Base-by-base conservation (phyloP, 2,888 invertebrate genomes). In the Stenolophus ochropezus region DNA sequence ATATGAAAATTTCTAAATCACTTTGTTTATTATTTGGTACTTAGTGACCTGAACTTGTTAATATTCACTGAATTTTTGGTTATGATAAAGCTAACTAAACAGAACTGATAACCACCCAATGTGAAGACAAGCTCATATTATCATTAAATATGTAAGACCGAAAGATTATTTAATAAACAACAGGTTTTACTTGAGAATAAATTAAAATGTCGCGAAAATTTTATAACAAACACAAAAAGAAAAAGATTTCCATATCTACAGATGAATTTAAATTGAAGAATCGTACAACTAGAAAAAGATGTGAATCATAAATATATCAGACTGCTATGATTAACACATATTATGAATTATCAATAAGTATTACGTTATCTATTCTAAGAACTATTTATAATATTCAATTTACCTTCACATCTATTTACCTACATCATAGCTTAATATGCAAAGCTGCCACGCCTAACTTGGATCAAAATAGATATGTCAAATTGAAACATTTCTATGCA, bases 1-100 rank as follows among this genome's bases (percentile, higher is more conserved):
- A 73, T 69, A 69, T 33, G 75, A 53, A 75, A 56, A 51, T 75
- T 75, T 53, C 53, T 33, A 75, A 56, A 75, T 75, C n/a, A 33
- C 33, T 69, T 65, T 69, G 33, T 27, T 69, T 69, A 69, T 69
- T 69, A 69, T 69, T 69, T 69, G 14, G 65, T 69, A 33, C 18
- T 33, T 27, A 18, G 14, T 69, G 65, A 69, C 65, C 33, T 69
- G 65, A 33, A 27, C 27, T 16, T 69, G 4, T 33, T 33, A 5
- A 33, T 18, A 33, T 18, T n/a, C 16, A 61, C 61, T n/a, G 4
- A 27, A 27, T 61, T 61, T 61, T 56, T 42, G 23, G 56, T 20
- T 56, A 21, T 11, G 21, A 56, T 56, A 4, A 6, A 18, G 11
- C 18, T 56, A 20, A 56, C 56, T 20, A 21, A 56, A 56, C 18